Evolutionary conservation across 2,797 vertebrate genomes (phyloP).

Genomic region (Cynopterus sphinx): DNA sequence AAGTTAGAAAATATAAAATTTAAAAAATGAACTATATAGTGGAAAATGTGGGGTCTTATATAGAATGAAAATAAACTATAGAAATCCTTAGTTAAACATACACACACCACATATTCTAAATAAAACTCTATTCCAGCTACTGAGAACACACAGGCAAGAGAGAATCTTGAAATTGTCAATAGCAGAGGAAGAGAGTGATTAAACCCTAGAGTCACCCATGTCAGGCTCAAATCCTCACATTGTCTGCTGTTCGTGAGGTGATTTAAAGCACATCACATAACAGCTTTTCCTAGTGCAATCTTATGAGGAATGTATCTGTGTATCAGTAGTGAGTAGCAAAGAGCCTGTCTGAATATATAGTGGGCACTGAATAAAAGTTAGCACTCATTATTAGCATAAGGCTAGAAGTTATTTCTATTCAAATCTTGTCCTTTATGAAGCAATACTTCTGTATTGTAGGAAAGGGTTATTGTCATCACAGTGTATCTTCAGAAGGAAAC

Average conservation of each 20-base stretch:
- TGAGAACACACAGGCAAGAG: neutral
- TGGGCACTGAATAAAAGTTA: neutral
- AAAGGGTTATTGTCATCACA: neutral
- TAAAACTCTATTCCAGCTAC: neutral
- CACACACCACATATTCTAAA: neutral
- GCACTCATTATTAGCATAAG: neutral
- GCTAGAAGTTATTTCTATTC: neutral
- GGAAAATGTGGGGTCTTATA: neutral
- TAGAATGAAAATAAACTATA: neutral
- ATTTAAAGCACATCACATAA: neutral
- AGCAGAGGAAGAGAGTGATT: neutral
- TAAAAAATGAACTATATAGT: neutral
- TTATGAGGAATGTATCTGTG: neutral
- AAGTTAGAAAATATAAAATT: neutral
- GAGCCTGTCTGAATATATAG: neutral
- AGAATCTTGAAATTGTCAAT: neutral
- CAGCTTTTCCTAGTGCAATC: neutral
- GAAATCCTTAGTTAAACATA: neutral
- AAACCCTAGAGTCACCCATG: neutral
- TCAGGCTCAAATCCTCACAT: neutral
- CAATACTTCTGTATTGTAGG: neutral
- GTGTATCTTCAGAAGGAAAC: neutral
- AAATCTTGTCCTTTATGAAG: neutral
- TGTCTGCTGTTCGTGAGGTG: neutral
- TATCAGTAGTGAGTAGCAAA: neutral